Evolutionary conservation across 2,888 invertebrate genomes (phyloP).

Genomic region (Drosophila mulleri): DNA sequence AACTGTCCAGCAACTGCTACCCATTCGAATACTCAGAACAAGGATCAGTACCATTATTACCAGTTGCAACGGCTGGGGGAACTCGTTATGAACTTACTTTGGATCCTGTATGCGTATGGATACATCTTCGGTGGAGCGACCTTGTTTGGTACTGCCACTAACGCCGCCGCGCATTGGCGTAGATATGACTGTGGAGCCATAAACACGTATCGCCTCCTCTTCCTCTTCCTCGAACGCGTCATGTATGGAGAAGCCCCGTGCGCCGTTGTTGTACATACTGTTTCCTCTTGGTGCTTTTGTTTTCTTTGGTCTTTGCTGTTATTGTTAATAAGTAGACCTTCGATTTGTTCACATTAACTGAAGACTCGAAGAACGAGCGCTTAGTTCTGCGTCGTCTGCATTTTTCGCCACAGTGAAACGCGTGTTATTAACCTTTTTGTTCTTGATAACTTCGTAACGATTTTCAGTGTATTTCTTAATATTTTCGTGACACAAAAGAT

Average conservation of each 20-base stretch:
- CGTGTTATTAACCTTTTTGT: conserved; percentile 36
- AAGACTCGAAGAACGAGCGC: conserved; percentile 34
- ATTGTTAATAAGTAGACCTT: conserved; percentile 39
- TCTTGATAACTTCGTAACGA: conserved; percentile 43
- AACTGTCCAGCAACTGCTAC: conserved; percentile 45
- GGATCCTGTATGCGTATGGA: conserved; percentile 86
- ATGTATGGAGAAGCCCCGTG: conserved; percentile 90
- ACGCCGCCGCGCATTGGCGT: conserved; percentile 87
- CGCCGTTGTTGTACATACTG: conserved; percentile 75
- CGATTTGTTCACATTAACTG: conserved; percentile 35
- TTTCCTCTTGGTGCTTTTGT: conserved; percentile 49
- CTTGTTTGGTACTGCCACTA: conserved; percentile 83
- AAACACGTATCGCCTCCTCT: conserved; percentile 92
- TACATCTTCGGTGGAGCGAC: conserved; percentile 86
- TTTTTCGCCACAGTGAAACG: conserved; percentile 52
- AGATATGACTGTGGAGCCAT: conserved; percentile 91
- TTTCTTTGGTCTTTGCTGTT: conserved; percentile 40
- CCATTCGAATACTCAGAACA: conserved; percentile 41
- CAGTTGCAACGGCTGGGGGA: conserved; percentile 7
- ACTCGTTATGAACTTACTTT: conserved; percentile 81
- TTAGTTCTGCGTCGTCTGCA: conserved; percentile 49
- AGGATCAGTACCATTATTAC: conserved; percentile 31
- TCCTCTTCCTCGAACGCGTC: conserved; percentile 94
- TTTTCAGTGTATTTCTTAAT: conserved; percentile 65
- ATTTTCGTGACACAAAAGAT: conserved; percentile 75